Evolutionary conservation across 2,113 vertebrate species (phyloP).

Genomic region (Chelonoidis abingdonii): DNA sequence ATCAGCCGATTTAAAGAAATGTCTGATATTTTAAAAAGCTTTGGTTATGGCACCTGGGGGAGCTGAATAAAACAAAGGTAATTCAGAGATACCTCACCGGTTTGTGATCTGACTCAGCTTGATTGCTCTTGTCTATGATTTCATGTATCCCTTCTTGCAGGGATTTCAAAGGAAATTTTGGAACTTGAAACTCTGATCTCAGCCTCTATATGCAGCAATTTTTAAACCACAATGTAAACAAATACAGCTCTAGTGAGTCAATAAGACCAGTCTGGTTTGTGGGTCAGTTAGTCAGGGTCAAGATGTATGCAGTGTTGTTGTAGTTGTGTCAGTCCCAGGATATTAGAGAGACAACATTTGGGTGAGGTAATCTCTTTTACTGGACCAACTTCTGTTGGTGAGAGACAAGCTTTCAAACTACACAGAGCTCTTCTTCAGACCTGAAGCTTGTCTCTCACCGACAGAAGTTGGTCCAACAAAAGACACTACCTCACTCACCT

Average conservation of each 20-base stretch:
- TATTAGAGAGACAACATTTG: neutral
- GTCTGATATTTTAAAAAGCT: conserved; percentile 62
- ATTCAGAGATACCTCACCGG: conserved; percentile 24
- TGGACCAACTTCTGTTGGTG: neutral
- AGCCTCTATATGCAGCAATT: neutral
- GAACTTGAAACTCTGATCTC: conserved; percentile 30
- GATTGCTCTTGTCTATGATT: conserved; percentile 27
- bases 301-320: neutral
- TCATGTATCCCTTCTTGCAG: neutral
- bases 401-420: neutral
- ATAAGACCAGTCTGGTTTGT: neutral
- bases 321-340: neutral
- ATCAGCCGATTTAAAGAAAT: conserved; percentile 52
- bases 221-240: neutral
- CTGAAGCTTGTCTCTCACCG: neutral
- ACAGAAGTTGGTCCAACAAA: too few species aligned
- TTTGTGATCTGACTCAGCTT: conserved; percentile 53
- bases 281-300: neutral
- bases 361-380: neutral
- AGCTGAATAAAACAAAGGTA: conserved; percentile 57
- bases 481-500: neutral
- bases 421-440: neutral
- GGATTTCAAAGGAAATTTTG: conserved; percentile 48
- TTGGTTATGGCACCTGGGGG: conserved; percentile 39
- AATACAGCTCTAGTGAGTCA: accelerated